Percentiles rank a stretch among this genome's conserved stretches.
Evolutionary conservation across 1,140 invertebrate species (phyloP).

Genomic region (Bombus sylvicola): DNA sequence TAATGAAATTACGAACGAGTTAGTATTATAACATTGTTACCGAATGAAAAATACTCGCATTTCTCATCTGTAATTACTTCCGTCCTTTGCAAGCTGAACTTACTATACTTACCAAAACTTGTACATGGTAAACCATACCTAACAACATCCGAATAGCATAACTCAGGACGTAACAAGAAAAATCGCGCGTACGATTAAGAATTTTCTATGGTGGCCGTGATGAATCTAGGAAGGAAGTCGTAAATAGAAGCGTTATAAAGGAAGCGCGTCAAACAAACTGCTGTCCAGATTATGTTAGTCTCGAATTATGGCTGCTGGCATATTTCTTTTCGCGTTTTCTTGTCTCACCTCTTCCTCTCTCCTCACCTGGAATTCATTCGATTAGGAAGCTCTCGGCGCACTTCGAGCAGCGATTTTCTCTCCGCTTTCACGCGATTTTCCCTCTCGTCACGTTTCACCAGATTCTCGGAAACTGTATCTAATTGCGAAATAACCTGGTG

Average conservation of each 20-base stretch:
- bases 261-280: constrained; percentile 5
- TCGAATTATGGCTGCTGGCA: background rate
- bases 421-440: constrained; percentile 5
- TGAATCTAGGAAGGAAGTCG: constrained; percentile 16
- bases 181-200: constrained; percentile 3
- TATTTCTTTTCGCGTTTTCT: constrained; percentile 14
- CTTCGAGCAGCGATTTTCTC: background rate
- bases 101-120: background rate
- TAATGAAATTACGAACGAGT: background rate
- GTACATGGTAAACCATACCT: no score
- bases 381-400: background rate
- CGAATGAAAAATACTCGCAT: background rate
- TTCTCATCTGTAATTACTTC: background rate
- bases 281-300: constrained; percentile 17
- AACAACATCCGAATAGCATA: background rate
- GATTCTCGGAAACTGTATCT: constrained; percentile 37
- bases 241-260: constrained; percentile 15
- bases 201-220: background rate
- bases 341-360: background rate
- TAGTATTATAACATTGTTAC: no score
- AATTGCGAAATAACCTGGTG: background rate
- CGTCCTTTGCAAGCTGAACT: background rate
- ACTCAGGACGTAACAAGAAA: background rate
- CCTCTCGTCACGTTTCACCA: constrained; percentile 16
- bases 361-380: background rate